These are phyloP conservation scores for Stichopus chloronotus DNA, from an alignment of 35 echinoderm and acorn worm genomes.

Conservation along the genomic window DNA sequence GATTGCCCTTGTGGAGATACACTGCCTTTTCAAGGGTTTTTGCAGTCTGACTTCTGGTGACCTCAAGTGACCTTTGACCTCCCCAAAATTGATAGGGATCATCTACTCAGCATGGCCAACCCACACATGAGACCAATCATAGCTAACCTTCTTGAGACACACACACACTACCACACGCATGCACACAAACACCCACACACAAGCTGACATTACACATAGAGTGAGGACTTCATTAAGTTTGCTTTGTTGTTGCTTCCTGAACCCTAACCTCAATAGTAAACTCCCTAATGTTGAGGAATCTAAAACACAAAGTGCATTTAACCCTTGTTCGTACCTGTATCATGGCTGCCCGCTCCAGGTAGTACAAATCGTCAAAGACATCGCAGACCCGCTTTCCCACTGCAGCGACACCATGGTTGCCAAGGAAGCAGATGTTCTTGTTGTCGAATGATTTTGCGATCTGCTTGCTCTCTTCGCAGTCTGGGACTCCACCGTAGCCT, in stretches of 20 bases:
- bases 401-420: slow-evolving; percentile 83
- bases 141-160: not conserved
- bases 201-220: no score
- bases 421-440: slow-evolving; percentile 83
- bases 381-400: slow-evolving; percentile 64
- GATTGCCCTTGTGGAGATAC: not conserved
- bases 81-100: not conserved
- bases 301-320: no score
- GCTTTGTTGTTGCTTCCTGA: no score
- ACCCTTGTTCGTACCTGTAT: no score
- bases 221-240: no score
- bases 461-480: slow-evolving; percentile 67
- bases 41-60: not conserved
- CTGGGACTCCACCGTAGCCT: slow-evolving; percentile 73
- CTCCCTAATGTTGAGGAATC: no score
- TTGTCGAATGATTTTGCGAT: slow-evolving; percentile 66
- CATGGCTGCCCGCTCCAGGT: slow-evolving; percentile 76
- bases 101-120: not conserved
- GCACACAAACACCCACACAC: not conserved
- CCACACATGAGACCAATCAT: not conserved
- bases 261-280: no score
- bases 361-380: slow-evolving; percentile 85
- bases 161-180: not conserved
- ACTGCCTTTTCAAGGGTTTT: not conserved
- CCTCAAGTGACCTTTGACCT: not conserved